Evolutionary conservation across 2,888 invertebrate species (phyloP).

Genomic region (Peribatodes rhomboidaria): DNA sequence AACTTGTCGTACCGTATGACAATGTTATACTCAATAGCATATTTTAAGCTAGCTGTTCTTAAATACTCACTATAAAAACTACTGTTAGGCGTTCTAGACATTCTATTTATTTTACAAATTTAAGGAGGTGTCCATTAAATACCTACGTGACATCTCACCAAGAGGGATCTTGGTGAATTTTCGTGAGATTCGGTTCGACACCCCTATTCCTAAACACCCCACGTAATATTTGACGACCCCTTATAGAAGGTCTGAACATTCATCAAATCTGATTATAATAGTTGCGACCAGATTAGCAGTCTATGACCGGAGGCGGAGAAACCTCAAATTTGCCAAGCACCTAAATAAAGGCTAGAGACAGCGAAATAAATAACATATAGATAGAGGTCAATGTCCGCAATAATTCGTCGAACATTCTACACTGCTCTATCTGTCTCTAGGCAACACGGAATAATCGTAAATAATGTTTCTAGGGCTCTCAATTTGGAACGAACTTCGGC

Average conservation of each 20-base stretch:
- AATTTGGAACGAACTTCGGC: neutral
- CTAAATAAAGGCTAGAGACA: neutral
- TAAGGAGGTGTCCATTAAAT: too few species aligned
- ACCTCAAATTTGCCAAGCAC: conserved; percentile 16
- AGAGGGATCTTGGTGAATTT: too few species aligned
- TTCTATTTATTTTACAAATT: too few species aligned
- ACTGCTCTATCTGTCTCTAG: conserved; percentile 2
- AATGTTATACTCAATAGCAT: neutral
- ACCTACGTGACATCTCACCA: too few species aligned
- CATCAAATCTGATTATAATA: conserved; percentile 17
- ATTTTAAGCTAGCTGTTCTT: neutral
- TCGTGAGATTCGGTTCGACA: too few species aligned
- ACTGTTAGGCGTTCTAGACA: too few species aligned
- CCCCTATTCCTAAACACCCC: too few species aligned
- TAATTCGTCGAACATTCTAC: conserved; percentile 3
- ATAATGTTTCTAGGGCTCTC: conserved; percentile 6
- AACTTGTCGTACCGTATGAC: neutral
- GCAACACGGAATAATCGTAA: conserved; percentile 2
- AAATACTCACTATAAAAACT: too few species aligned
- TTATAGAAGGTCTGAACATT: neutral
- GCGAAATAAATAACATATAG: conserved; percentile 1
- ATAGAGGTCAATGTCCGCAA: conserved; percentile 16
- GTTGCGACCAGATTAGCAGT: conserved; percentile 4
- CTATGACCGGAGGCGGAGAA: conserved; percentile 18
- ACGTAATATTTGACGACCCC: too few species aligned